Percentiles rank a stretch among this genome's conserved stretches.
These are phyloP conservation scores for Drosophila prosaltans DNA, from an alignment of 1,140 invertebrate genomes.

Conservation along the genomic window DNA sequence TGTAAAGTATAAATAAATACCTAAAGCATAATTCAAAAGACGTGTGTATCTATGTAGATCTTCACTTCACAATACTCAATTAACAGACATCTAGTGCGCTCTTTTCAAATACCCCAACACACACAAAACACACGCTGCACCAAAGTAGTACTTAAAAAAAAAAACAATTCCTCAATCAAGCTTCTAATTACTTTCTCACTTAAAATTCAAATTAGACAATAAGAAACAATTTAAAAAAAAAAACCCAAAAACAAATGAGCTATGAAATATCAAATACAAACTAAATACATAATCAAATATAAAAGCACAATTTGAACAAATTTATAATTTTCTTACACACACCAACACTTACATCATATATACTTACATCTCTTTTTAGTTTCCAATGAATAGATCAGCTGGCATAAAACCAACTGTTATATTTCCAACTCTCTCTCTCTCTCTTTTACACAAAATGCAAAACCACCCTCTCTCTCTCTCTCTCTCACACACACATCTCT, in stretches of 20 bases:
- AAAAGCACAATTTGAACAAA: slow-evolving; percentile 69
- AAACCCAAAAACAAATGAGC: slow-evolving; percentile 63
- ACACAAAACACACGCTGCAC: slow-evolving; percentile 65
- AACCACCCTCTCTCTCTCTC: too few species aligned
- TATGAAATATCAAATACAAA: slow-evolving; percentile 81
- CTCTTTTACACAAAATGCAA: too few species aligned
- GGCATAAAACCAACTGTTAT: slow-evolving; percentile 2
- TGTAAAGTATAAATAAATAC: slow-evolving; percentile 51
- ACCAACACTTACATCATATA: slow-evolving; percentile 12
- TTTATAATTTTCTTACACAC: slow-evolving; percentile 46
- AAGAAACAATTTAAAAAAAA: slow-evolving; percentile 29
- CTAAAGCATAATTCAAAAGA: slow-evolving; percentile 49
- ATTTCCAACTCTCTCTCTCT: too few species aligned
- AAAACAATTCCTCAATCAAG: slow-evolving; percentile 51
- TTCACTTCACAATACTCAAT: slow-evolving; percentile 53
- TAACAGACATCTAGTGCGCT: slow-evolving; percentile 65
- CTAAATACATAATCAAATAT: slow-evolving; percentile 72
- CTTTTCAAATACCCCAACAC: slow-evolving; percentile 28
- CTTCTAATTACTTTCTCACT: slow-evolving; percentile 61
- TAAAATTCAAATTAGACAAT: slow-evolving; percentile 56
- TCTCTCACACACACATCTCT: background rate
- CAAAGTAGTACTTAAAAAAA: slow-evolving; percentile 60
- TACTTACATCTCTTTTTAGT: slow-evolving; percentile 1
- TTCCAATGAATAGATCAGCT: background rate
- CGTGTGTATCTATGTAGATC: slow-evolving; percentile 63